phyloP scores from a whole-genome alignment of 2,113 vertebrate genomes.

The Pelmatolapia mariae region DNA sequence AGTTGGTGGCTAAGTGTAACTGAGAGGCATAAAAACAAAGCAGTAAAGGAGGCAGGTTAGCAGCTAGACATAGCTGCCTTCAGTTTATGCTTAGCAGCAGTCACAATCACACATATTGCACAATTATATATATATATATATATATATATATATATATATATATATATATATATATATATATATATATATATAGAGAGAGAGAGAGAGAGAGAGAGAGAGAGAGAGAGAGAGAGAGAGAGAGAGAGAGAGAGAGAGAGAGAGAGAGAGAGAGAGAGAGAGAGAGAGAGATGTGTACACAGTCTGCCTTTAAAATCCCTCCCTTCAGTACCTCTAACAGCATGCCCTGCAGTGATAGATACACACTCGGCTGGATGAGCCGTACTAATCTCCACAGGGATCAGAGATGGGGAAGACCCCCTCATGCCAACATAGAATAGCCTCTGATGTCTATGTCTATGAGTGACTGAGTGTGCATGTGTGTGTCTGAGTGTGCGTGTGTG shows the following conservation, averaged over 20 bases:
- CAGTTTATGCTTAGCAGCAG: background rate
- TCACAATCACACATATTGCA: background rate
- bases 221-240: too few relatives aligned
- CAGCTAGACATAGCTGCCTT: background rate
- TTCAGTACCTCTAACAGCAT: background rate
- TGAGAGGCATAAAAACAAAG: background rate
- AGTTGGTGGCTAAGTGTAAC: background rate
- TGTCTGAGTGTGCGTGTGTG: background rate
- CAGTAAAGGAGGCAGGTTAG: background rate
- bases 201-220: too few relatives aligned
- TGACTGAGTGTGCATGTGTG: background rate
- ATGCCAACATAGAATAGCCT: background rate
- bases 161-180: too few relatives aligned
- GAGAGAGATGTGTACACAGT: background rate
- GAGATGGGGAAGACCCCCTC: constrained; percentile 30
- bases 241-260: too few relatives aligned
- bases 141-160: background rate
- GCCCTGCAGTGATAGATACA: constrained; percentile 28
- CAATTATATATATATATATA: background rate
- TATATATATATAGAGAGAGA: too few relatives aligned
- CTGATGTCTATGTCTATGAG: background rate
- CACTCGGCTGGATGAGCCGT: constrained; percentile 25
- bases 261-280: too few relatives aligned
- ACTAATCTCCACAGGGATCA: constrained; percentile 20
- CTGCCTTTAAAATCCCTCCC: constrained; percentile 1